phyloP scores from a whole-genome alignment of 2,113 vertebrate genomes.

The Verasper variegatus region DNA sequence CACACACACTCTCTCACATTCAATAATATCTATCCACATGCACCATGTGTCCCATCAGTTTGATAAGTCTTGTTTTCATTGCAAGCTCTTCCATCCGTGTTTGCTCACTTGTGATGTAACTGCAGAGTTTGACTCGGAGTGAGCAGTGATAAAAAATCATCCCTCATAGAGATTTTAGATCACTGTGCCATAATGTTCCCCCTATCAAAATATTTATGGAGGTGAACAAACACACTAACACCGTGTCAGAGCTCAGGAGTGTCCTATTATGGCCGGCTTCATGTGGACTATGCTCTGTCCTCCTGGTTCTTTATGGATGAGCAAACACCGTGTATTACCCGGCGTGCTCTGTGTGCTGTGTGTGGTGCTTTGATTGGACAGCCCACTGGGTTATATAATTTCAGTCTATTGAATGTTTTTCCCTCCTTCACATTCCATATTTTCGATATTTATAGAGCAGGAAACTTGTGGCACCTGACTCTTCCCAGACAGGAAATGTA shows the following conservation, averaged over 20 bases:
- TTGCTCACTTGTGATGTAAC: conserved; percentile 51
- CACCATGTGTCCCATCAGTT: conserved; percentile 36
- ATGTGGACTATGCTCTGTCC: conserved; percentile 71
- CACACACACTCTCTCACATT: neutral
- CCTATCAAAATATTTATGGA: conserved; percentile 59
- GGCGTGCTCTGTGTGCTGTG: conserved; percentile 38
- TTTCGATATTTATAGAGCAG: conserved; percentile 74
- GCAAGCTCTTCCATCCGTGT: conserved; percentile 13
- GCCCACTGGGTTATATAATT: conserved; percentile 59
- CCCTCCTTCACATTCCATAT: conserved; percentile 65
- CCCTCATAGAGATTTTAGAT: conserved; percentile 18
- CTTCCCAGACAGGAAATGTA: conserved; percentile 64
- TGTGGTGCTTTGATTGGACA: conserved; percentile 53
- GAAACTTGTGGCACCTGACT: conserved; percentile 73
- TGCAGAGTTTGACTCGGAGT: conserved; percentile 7
- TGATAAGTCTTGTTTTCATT: conserved; percentile 48
- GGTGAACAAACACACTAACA: conserved; percentile 49
- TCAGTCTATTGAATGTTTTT: conserved; percentile 39
- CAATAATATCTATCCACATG: conserved; percentile 25
- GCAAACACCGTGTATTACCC: conserved; percentile 70
- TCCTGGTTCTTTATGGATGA: conserved; percentile 69
- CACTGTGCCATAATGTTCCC: conserved; percentile 9
- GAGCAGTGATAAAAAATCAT: conserved; percentile 27
- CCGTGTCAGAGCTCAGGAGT: conserved; percentile 20
- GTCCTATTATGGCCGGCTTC: conserved; percentile 32